Percentiles rank a stretch among this genome's conserved stretches.
Evolutionary conservation across 1,140 invertebrate genomes (phyloP).

Genomic region (Papilio xuthus): DNA sequence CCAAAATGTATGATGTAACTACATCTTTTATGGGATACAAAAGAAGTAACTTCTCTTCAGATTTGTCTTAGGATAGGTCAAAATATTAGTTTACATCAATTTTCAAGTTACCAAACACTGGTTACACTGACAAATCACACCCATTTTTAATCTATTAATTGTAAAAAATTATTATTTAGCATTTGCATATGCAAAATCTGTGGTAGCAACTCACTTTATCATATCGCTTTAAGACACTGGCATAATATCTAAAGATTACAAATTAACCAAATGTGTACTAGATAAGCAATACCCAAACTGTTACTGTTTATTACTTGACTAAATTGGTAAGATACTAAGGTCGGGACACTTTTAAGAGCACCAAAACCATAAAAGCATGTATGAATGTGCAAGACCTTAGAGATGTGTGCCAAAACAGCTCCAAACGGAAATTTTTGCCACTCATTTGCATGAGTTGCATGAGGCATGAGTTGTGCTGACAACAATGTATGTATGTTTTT

Average conservation of each 20-base stretch:
- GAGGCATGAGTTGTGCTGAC: too few relatives aligned
- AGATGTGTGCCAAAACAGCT: too few relatives aligned
- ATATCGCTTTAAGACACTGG: not conserved
- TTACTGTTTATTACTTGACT: not conserved
- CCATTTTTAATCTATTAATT: not conserved
- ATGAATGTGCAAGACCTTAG: not conserved
- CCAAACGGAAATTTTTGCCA: too few relatives aligned
- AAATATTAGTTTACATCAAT: too few relatives aligned
- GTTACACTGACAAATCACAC: too few relatives aligned
- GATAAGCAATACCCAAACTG: not conserved
- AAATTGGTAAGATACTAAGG: not conserved
- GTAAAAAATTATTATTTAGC: not conserved
- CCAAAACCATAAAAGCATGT: not conserved
- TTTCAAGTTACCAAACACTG: too few relatives aligned
- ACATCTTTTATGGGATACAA: too few relatives aligned
- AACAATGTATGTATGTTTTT: not conserved
- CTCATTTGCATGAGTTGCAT: too few relatives aligned
- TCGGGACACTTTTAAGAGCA: not conserved
- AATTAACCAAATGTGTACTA: not conserved
- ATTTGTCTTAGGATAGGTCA: too few relatives aligned
- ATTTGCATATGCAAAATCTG: not conserved
- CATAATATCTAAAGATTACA: not conserved
- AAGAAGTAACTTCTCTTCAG: too few relatives aligned
- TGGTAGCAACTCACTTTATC: not conserved
- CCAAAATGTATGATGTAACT: too few relatives aligned